A percentile compares a stretch with the other conserved stretches of the same genome.
Evolutionary conservation across 1,140 invertebrate genomes (phyloP).

Genomic region (Drosophila insularis): DNA sequence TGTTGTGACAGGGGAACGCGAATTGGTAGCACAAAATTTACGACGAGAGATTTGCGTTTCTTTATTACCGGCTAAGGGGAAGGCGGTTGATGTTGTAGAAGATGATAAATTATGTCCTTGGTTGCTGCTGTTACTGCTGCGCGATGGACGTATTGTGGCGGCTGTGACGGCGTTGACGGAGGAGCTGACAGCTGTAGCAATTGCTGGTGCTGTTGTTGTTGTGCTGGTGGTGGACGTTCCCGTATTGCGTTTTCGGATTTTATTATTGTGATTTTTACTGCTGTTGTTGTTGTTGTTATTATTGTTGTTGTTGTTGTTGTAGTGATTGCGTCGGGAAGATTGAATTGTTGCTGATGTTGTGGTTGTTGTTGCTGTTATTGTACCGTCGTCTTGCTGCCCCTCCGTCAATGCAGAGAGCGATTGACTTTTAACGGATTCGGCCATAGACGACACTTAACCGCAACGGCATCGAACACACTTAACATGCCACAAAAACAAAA

Average conservation of each 20-base stretch:
- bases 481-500: slow-evolving; percentile 76
- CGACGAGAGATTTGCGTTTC: slow-evolving; percentile 36
- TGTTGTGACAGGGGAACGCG: slow-evolving; percentile 27
- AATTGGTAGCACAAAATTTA: slow-evolving; percentile 21
- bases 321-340: slow-evolving; percentile 31
- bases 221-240: slow-evolving; percentile 16
- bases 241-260: slow-evolving; percentile 22
- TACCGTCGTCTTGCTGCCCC: slow-evolving; percentile 81
- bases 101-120: slow-evolving; percentile 41
- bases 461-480: slow-evolving; percentile 81
- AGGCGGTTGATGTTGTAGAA: slow-evolving; percentile 8
- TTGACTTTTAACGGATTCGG: slow-evolving; percentile 83
- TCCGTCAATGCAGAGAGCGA: slow-evolving; percentile 83
- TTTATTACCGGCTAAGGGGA: slow-evolving; percentile 23
- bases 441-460: slow-evolving; percentile 83
- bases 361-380: slow-evolving; percentile 44
- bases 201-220: slow-evolving; percentile 28
- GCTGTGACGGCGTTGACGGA: slow-evolving; percentile 20
- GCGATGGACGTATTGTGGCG: slow-evolving; percentile 46
- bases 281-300: slow-evolving; percentile 43
- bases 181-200: slow-evolving; percentile 36
- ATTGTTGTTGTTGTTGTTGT: slow-evolving; percentile 30
- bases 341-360: slow-evolving; percentile 22
- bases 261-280: slow-evolving; percentile 42
- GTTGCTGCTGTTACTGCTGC: slow-evolving; percentile 36